These are phyloP conservation scores for Pristionchus mayeri DNA, from an alignment of 2,888 invertebrate species.

Conservation along the genomic window DNA sequence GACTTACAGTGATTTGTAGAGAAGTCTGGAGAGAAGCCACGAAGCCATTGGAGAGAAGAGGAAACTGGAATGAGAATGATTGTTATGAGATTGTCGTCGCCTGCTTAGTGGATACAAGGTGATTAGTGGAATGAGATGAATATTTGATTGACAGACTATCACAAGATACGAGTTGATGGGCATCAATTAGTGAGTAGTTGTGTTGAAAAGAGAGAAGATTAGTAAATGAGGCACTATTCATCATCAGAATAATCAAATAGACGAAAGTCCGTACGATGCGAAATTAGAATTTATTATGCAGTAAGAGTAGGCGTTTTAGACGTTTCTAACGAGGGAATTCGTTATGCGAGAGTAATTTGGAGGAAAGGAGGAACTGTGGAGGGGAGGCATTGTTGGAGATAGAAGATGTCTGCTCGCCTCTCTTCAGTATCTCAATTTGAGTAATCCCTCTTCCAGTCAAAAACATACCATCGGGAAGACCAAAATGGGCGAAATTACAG, in stretches of 20 bases:
- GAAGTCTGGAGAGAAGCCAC: constrained; percentile 66
- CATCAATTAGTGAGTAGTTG: not conserved
- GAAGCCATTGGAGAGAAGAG: constrained; percentile 60
- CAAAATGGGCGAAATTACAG: constrained; percentile 38
- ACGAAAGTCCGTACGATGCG: not conserved
- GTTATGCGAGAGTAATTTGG: not conserved
- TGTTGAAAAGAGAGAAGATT: constrained; percentile 14
- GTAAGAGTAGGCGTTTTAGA: not conserved
- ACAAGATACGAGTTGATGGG: not conserved
- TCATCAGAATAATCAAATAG: not conserved
- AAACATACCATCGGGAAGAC: not conserved
- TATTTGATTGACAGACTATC: not conserved
- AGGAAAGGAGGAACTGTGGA: not conserved
- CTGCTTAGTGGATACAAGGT: too few species aligned
- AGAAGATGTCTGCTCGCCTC: not conserved
- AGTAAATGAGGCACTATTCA: not conserved
- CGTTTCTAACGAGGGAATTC: not conserved
- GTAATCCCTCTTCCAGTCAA: constrained; percentile 32
- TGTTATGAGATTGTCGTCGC: not conserved
- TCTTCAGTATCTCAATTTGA: not conserved
- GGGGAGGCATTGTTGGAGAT: not conserved
- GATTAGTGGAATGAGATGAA: not conserved
- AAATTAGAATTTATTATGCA: not conserved
- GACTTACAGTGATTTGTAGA: constrained; percentile 70
- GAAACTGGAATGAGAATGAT: not conserved